Percentiles rank a stretch among this genome's conserved stretches.
Evolutionary conservation across 2,888 invertebrate genomes (phyloP).

Genomic region (Cremastinae sp.): DNA sequence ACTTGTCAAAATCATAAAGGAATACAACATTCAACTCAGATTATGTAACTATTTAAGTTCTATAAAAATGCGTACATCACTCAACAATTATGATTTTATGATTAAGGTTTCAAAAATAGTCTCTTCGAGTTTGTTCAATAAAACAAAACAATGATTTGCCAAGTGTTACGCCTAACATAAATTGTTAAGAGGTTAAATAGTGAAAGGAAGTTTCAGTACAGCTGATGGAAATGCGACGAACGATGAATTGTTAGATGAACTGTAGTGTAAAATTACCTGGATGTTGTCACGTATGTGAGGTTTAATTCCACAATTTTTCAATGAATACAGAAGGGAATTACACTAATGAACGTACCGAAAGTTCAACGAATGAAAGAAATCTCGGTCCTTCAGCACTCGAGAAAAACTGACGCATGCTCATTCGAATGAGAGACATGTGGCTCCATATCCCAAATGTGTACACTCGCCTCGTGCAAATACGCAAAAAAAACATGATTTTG

Average conservation of each 20-base stretch:
- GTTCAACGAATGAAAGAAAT: neutral
- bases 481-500: no score
- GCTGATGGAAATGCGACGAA: neutral
- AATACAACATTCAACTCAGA: neutral
- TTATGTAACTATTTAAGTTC: constrained; percentile 12
- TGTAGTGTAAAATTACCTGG: neutral
- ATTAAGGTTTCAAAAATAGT: no score
- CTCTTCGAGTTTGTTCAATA: no score
- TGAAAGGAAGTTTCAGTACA: neutral
- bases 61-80: neutral
- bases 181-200: constrained; percentile 5
- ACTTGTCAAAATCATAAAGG: neutral
- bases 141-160: neutral
- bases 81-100: neutral
- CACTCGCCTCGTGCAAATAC: no score
- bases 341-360: neutral
- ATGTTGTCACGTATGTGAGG: neutral
- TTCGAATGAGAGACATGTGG: neutral
- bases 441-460: no score
- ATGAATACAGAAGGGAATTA: neutral
- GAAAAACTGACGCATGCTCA: constrained; percentile 10
- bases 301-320: no score
- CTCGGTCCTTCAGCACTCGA: neutral
- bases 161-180: neutral
- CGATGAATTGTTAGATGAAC: constrained; percentile 5